phyloP scores from a whole-genome alignment of 2,888 invertebrate genomes.

The Lepidonotus clava region DNA sequence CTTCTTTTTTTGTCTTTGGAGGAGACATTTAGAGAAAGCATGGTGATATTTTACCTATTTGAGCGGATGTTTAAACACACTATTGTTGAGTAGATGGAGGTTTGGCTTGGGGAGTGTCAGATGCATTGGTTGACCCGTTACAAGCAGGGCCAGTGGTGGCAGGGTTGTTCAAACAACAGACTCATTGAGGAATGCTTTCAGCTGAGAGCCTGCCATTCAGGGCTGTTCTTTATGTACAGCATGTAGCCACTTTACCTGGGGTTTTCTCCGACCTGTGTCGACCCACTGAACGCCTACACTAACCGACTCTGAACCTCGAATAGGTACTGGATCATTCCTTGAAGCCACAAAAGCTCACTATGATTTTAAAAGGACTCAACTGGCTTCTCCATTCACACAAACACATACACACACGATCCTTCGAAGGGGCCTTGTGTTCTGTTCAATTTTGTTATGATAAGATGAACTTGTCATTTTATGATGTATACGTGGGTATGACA shows the following conservation, averaged over 20 bases:
- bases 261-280: not conserved
- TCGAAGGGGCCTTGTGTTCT: no score
- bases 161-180: not conserved
- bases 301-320: no score
- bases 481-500: no score
- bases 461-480: no score
- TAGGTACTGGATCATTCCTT: no score
- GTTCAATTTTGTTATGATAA: no score
- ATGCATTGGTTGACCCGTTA: not conserved
- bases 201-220: not conserved
- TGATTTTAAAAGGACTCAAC: no score
- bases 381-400: no score
- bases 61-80: not conserved
- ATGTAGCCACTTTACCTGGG: conserved; percentile 8
- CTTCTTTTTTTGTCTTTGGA: no score
- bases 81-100: not conserved
- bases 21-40: no score
- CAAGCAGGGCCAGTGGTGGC: not conserved
- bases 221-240: not conserved
- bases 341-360: no score
- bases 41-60: not conserved
- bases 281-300: not conserved
- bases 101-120: not conserved
- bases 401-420: no score
- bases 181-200: conserved; percentile 14